Evolutionary conservation across 2,888 invertebrate genomes (phyloP).

Genomic region (Melipona beecheii): DNA sequence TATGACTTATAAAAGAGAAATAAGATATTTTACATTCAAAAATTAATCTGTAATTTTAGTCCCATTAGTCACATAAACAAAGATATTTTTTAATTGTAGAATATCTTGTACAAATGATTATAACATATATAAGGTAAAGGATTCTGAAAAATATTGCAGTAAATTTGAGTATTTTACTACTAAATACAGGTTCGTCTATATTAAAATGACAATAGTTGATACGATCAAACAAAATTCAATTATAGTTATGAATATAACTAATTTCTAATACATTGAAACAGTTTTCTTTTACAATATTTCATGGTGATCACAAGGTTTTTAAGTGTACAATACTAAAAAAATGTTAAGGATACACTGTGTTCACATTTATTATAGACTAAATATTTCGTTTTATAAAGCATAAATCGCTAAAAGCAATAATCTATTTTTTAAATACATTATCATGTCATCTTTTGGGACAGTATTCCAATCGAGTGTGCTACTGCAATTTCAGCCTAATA

Average conservation of each 20-base stretch:
- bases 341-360: constrained; percentile 72
- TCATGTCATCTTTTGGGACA: constrained; percentile 33
- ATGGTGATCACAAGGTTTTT: constrained; percentile 58
- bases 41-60: constrained; percentile 57
- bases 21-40: constrained; percentile 33
- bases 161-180: constrained; percentile 24
- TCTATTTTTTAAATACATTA: constrained; percentile 68
- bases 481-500: constrained; percentile 41
- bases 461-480: constrained; percentile 44
- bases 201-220: constrained; percentile 7
- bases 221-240: constrained; percentile 14
- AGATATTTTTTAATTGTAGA: constrained; percentile 29
- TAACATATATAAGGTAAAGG: constrained; percentile 18
- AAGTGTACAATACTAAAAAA: constrained; percentile 67
- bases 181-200: constrained; percentile 23
- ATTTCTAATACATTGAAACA: constrained; percentile 42
- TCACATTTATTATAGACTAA: constrained; percentile 74
- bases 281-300: constrained; percentile 22
- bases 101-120: constrained; percentile 35
- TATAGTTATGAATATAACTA: constrained; percentile 28
- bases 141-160: constrained; percentile 41
- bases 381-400: constrained; percentile 73
- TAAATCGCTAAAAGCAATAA: constrained; percentile 72
- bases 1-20: constrained; percentile 51
- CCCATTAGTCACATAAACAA: constrained; percentile 53